Conservation (phyloP, 1,140 invertebrate species). For the Cydia strobilella region DNA sequence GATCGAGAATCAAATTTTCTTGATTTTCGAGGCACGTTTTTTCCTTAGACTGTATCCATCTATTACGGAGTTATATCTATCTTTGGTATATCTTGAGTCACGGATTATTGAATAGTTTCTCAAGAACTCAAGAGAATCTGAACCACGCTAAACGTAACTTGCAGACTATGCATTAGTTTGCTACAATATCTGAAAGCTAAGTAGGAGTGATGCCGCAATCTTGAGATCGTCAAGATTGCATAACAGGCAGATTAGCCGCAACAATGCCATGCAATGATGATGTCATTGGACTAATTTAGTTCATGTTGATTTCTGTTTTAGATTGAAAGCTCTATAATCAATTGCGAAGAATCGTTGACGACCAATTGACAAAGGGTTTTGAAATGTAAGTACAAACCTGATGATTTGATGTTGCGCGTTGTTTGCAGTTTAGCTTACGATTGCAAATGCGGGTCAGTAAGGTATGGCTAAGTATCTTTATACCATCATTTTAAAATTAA, state of each 20-base stretch:
- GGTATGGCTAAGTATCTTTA: background rate
- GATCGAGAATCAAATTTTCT: too few relatives aligned
- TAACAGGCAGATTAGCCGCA: conserved; percentile 4
- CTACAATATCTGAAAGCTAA: conserved; percentile 8
- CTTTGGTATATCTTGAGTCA: background rate
- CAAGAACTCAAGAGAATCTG: background rate
- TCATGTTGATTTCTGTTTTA: conserved; percentile 13
- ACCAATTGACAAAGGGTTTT: conserved; percentile 18
- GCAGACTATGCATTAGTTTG: conserved; percentile 10
- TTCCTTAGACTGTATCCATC: too few relatives aligned
- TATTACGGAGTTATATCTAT: too few relatives aligned
- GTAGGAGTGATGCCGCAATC: conserved; percentile 29
- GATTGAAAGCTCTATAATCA: conserved; percentile 23
- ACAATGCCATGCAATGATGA: conserved; percentile 21
- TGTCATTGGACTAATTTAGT: conserved; percentile 22
- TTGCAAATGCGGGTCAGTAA: background rate
- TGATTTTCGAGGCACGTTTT: too few relatives aligned
- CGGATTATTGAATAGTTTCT: background rate
- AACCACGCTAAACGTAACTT: background rate
- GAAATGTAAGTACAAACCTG: conserved; percentile 6
- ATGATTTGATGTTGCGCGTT: background rate
- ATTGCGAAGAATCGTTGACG: background rate
- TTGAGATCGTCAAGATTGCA: conserved; percentile 29
- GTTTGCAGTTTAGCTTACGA: background rate
- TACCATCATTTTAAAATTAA: too few relatives aligned